Conservation (phyloP, 1,140 invertebrate species). For the Uloborus diversus region DNA sequence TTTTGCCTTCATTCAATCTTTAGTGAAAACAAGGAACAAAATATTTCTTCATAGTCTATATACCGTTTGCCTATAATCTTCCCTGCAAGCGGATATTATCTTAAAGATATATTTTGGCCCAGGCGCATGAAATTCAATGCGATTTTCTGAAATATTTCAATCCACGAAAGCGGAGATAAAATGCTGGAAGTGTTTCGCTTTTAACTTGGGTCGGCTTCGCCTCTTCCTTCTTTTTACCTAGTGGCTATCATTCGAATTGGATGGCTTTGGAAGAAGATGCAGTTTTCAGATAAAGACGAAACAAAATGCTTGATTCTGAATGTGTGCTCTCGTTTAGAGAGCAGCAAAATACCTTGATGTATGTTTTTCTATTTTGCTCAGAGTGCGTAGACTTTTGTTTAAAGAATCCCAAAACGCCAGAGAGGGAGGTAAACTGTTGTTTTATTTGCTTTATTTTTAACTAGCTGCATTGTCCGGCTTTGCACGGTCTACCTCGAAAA, state of each 20-base stretch:
- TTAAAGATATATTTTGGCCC: slow-evolving; percentile 14
- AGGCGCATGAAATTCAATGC: slow-evolving; percentile 38
- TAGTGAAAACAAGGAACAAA: no score
- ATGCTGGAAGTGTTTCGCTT: slow-evolving; percentile 42
- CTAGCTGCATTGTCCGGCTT: no score
- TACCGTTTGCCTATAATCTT: slow-evolving; percentile 38
- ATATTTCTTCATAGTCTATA: no score
- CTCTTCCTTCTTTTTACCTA: neutral
- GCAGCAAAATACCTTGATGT: no score
- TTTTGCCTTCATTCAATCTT: no score
- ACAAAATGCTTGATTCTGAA: neutral
- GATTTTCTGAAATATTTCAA: slow-evolving; percentile 34
- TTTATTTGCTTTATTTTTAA: no score
- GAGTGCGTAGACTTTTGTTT: no score
- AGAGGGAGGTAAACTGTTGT: no score
- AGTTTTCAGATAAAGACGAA: neutral
- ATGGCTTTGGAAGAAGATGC: slow-evolving; percentile 1
- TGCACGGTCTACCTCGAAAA: no score
- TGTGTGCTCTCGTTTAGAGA: neutral
- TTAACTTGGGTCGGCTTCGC: neutral
- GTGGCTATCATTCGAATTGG: slow-evolving; percentile 14
- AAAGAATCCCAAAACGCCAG: no score
- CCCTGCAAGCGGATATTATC: slow-evolving; percentile 29
- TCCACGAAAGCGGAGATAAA: slow-evolving; percentile 12
- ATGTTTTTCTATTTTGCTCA: no score